Conservation (phyloP, 2,113 vertebrate species). For the Leptobrachium ailaonicum region DNA sequence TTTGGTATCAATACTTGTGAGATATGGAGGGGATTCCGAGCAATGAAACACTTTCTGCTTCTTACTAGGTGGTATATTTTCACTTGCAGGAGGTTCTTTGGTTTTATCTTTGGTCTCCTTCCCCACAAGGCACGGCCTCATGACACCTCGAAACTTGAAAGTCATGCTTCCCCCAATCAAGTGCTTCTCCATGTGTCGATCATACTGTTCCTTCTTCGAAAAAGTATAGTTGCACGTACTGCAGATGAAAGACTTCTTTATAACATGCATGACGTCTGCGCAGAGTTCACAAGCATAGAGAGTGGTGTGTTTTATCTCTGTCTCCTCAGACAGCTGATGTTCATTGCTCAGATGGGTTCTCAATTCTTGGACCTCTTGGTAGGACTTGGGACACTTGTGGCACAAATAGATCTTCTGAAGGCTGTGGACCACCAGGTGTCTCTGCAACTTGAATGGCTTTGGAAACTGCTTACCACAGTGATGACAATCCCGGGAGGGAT, state of each 20-base stretch:
- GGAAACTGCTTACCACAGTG: slow-evolving; percentile 98
- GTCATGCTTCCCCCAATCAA: slow-evolving; percentile 79
- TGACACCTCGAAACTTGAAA: slow-evolving; percentile 85
- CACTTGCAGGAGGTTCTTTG: slow-evolving; percentile 36
- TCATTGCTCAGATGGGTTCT: slow-evolving; percentile 81
- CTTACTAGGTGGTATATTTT: slow-evolving; percentile 68
- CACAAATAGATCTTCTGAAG: slow-evolving; percentile 93
- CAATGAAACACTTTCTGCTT: slow-evolving; percentile 69
- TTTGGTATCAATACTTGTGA: slow-evolving; percentile 55
- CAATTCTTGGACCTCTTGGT: slow-evolving; percentile 82
- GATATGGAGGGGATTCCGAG: slow-evolving; percentile 54
- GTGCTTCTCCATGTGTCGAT: slow-evolving; percentile 97
- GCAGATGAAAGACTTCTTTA: slow-evolving; percentile 95
- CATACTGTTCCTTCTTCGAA: slow-evolving; percentile 95
- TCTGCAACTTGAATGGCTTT: slow-evolving; percentile 96
- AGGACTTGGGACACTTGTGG: slow-evolving; percentile 87
- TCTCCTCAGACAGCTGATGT: slow-evolving; percentile 76
- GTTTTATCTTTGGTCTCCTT: slow-evolving; percentile 69
- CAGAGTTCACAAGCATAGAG: slow-evolving; percentile 94
- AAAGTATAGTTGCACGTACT: slow-evolving; percentile 98
- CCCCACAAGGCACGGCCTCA: slow-evolving; percentile 71
- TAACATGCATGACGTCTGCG: slow-evolving; percentile 92
- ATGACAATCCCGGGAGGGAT: slow-evolving; percentile 94
- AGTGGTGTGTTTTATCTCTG: slow-evolving; percentile 88
- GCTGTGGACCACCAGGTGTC: slow-evolving; percentile 95